Conservation (phyloP, 2,888 invertebrate genomes). For the Trachelus tabidus region DNA sequence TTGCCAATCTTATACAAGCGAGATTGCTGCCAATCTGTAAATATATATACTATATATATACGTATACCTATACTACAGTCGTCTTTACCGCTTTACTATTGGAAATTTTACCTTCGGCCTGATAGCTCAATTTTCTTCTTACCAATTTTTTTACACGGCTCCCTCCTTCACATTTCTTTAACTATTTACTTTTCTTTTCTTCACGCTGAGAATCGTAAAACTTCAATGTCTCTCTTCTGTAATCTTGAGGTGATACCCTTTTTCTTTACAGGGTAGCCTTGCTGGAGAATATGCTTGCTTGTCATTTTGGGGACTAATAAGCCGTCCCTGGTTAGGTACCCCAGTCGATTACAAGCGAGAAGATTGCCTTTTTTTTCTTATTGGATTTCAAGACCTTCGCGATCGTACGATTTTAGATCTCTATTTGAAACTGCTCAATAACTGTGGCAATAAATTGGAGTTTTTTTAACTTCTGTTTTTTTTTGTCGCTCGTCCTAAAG, state of each 20-base stretch:
- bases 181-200: not conserved
- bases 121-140: conserved; percentile 4
- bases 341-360: not conserved
- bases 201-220: not conserved
- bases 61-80: not conserved
- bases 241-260: not conserved
- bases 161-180: not conserved
- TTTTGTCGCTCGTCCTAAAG: not conserved
- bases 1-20: not conserved
- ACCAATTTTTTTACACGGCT: not conserved
- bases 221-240: not conserved
- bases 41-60: not conserved
- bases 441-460: not conserved
- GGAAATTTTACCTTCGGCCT: conserved; percentile 4
- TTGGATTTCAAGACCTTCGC: not conserved
- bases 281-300: not conserved
- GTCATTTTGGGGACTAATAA: not conserved
- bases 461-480: not conserved
- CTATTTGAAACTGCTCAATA: not conserved
- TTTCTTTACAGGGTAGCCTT: not conserved
- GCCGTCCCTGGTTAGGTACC: not conserved
- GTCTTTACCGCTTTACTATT: not conserved
- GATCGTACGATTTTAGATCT: not conserved
- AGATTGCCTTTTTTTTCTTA: not conserved
- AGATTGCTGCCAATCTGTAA: not conserved